Evolutionary conservation across 2,888 invertebrate genomes (phyloP).

Genomic region (Himalopsyche kuldschensis): DNA sequence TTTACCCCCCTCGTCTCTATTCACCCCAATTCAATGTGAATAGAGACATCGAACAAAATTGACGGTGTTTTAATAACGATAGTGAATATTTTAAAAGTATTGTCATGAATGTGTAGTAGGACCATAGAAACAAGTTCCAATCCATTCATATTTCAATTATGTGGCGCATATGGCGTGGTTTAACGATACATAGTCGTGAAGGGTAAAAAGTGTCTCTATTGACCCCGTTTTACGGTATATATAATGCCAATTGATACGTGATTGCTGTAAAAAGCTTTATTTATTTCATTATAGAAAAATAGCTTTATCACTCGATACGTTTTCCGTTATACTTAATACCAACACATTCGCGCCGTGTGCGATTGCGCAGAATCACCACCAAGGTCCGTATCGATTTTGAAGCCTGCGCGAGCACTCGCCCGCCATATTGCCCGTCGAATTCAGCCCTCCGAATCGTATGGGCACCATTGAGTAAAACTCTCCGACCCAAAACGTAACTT

Average conservation of each 20-base stretch:
- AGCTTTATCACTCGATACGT: neutral
- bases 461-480: slow-evolving; percentile 13
- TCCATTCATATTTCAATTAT: too few relatives aligned
- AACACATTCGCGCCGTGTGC: neutral
- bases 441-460: slow-evolving; percentile 19
- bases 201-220: too few relatives aligned
- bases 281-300: neutral
- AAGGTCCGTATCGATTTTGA: slow-evolving; percentile 13
- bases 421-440: slow-evolving; percentile 13
- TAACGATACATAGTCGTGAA: too few relatives aligned
- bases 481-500: neutral
- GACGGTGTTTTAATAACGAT: too few relatives aligned
- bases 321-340: neutral
- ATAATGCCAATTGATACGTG: neutral
- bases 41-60: too few relatives aligned
- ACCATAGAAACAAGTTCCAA: too few relatives aligned
- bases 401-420: slow-evolving; percentile 20
- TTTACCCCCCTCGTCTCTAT: too few relatives aligned
- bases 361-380: neutral
- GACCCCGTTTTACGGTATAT: too few relatives aligned
- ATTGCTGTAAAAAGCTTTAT: neutral
- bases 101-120: too few relatives aligned
- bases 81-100: too few relatives aligned
- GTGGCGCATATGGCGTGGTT: too few relatives aligned
- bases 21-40: too few relatives aligned